phyloP scores from a whole-genome alignment of 2,797 vertebrate genomes.

The Chloroceryle inda region DNA sequence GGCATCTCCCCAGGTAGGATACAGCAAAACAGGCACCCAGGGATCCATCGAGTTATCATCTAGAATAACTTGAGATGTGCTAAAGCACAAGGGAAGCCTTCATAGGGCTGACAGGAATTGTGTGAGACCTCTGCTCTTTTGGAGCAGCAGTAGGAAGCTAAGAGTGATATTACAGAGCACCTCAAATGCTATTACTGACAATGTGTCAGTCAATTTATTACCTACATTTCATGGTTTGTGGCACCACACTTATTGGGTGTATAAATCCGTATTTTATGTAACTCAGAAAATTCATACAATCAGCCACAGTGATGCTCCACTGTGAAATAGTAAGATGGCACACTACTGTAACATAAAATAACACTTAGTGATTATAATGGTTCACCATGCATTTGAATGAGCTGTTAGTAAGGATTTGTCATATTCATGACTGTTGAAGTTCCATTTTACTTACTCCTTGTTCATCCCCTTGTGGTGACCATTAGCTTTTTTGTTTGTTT shows the following conservation, averaged over 20 bases:
- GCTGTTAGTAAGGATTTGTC: neutral
- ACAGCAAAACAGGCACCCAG: neutral
- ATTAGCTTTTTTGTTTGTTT: neutral
- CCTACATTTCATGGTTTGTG: neutral
- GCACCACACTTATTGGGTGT: neutral
- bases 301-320: neutral
- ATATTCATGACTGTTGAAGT: neutral
- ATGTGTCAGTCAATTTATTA: neutral
- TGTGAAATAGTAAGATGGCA: neutral
- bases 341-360: neutral
- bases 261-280: neutral
- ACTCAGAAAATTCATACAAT: neutral
- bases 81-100: neutral
- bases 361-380: neutral
- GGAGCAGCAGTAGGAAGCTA: neutral
- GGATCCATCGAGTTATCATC: neutral
- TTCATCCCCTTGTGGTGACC: neutral
- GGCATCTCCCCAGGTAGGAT: neutral
- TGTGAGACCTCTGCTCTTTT: neutral
- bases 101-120: neutral
- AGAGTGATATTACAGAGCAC: neutral
- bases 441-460: neutral
- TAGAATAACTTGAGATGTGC: neutral
- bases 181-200: neutral
- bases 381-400: neutral